Evolutionary conservation across 2,797 vertebrate species (phyloP).

Genomic region (Eulemur coronatus): DNA sequence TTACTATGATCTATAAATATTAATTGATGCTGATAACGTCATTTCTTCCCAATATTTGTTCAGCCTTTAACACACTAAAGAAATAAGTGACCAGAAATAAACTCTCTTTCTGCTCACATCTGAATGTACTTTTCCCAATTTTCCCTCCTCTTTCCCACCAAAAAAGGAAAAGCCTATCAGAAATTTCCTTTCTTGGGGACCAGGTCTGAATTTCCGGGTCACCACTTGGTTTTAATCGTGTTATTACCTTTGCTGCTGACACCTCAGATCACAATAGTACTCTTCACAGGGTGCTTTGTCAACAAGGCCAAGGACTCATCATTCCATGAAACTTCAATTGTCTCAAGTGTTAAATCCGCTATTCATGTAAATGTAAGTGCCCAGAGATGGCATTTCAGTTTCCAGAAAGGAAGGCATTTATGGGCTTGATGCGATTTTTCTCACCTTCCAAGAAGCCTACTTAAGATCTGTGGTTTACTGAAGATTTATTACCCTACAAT

Average conservation of each 20-base stretch:
- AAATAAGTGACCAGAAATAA: not conserved
- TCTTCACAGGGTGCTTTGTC: slow-evolving; percentile 53
- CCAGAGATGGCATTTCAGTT: slow-evolving; percentile 9
- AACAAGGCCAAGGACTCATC: slow-evolving; percentile 55
- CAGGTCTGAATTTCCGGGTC: not conserved
- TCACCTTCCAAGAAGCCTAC: slow-evolving; percentile 42
- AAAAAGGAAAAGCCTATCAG: not conserved
- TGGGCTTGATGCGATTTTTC: slow-evolving; percentile 41
- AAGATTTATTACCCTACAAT: slow-evolving; percentile 63
- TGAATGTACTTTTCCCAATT: not conserved
- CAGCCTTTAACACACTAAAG: not conserved
- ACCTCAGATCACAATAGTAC: not conserved
- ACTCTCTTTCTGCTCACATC: not conserved
- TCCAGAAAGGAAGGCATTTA: slow-evolving; percentile 41
- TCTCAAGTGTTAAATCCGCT: slow-evolving; percentile 73
- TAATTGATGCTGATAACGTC: not conserved
- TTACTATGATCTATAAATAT: not conserved
- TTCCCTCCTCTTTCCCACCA: not conserved
- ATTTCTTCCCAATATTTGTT: not conserved
- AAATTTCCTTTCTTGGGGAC: not conserved
- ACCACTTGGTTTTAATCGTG: not conserved
- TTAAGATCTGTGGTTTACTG: slow-evolving; percentile 51
- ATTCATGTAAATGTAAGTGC: slow-evolving; percentile 28
- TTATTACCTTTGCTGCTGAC: not conserved
- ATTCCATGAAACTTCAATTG: slow-evolving; percentile 54